Base-by-base conservation (phyloP, 2,888 invertebrate genomes). In the Uloborus plumipes region DNA sequence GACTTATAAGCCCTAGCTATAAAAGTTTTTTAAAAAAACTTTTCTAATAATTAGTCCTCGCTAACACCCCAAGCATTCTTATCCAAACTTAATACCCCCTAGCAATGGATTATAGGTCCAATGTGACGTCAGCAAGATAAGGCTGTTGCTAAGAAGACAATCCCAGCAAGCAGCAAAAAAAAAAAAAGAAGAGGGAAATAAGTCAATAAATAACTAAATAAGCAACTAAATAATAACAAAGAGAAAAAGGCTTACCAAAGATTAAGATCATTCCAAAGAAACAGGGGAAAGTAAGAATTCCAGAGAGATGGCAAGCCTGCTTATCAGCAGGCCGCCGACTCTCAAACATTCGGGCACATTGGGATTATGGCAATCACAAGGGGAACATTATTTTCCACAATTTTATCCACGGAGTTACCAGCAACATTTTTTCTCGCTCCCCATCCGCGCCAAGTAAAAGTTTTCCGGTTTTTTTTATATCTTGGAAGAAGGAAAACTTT, bases 201-300 rank as follows among this genome's bases (percentile, higher is more conserved):
- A 81, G 80, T 81, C 80, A 72, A 81, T 81, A 81, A 81, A 81
- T 74, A 81, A 81, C 80, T 81, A 81, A 81, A 81, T 74, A 81
- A 81, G 74, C 80, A 74, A 81, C 62, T 81, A 81, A 81, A 81
- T 81, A 81, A 81, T 81, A 81, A 81, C 74, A 74, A 81, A 81
- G 80, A 82, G 67, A 81, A 82, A 82, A 82, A 82, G 82, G 82
- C 82, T 82, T 82, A 82, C 76, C 75, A 65, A 76, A 82, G 82
- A 82, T 82, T 82, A 82, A 76, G 82, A 82, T 82, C 82, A 76
- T 81, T 81, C 75, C 18, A 47, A 18, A 74, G 74, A 16, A 50
- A 55, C 55, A 20, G 58, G 66, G 70, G 67, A 71, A 73, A 73
- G 73, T 65, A 71, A 78, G 78, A 78, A 78, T 73, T 70, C 80